Evolutionary conservation across 2,113 vertebrate genomes (phyloP).

Genomic region (Poecile atricapillus): DNA sequence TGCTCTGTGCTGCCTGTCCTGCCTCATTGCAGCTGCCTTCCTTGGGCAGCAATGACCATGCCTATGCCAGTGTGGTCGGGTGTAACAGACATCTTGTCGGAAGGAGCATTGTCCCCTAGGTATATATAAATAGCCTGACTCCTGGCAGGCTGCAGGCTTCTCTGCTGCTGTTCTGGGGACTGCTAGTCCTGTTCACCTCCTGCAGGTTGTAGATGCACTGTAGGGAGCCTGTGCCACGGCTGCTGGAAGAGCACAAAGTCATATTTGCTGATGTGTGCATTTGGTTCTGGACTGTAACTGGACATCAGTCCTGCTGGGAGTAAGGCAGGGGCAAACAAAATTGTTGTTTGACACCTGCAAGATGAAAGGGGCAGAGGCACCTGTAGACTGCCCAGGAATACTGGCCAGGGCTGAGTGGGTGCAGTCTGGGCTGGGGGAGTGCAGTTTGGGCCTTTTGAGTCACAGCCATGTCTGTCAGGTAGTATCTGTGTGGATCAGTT

Average conservation of each 20-base stretch:
- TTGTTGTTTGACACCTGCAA: not conserved
- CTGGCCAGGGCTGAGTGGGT: not conserved
- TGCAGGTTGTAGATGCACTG: not conserved
- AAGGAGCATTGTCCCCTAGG: slow-evolving; percentile 24
- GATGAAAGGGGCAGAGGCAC: not conserved
- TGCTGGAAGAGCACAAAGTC: not conserved
- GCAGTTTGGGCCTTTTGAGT: not conserved
- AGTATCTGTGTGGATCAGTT: not conserved
- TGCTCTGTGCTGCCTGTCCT: not conserved
- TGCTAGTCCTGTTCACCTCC: not conserved
- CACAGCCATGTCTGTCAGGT: not conserved
- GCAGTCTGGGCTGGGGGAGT: not conserved
- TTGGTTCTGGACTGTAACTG: not conserved
- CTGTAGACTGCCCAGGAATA: not conserved
- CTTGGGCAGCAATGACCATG: not conserved
- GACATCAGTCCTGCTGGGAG: not conserved
- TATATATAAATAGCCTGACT: slow-evolving; percentile 38
- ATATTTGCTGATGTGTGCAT: not conserved
- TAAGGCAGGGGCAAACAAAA: not conserved
- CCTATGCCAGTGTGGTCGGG: not conserved
- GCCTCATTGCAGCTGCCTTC: not conserved
- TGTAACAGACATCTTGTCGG: not conserved
- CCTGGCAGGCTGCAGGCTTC: slow-evolving; percentile 4
- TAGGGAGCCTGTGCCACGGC: not conserved
- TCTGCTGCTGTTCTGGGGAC: not conserved